A percentile compares a stretch with the other conserved stretches of the same genome.
Evolutionary conservation across 2,888 invertebrate species (phyloP).

Genomic region (Eubasilissa splendida): DNA sequence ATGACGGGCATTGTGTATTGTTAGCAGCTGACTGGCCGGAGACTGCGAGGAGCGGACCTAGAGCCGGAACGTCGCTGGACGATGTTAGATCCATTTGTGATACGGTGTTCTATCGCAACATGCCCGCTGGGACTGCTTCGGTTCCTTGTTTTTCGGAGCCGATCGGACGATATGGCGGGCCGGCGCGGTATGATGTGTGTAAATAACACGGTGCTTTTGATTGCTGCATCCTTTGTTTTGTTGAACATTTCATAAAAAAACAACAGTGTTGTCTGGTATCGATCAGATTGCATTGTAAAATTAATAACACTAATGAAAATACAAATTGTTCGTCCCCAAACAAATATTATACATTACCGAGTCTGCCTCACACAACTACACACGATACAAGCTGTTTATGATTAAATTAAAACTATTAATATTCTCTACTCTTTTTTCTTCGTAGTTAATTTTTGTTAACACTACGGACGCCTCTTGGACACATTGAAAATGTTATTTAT

Average conservation of each 20-base stretch:
- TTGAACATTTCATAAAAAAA: slow-evolving; percentile 10
- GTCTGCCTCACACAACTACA: too few relatives aligned
- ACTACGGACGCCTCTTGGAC: too few relatives aligned
- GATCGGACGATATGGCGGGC: not conserved
- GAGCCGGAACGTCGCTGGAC: not conserved
- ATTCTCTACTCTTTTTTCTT: too few relatives aligned
- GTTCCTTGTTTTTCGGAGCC: slow-evolving; percentile 25
- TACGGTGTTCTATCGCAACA: slow-evolving; percentile 28
- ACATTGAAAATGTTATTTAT: too few relatives aligned
- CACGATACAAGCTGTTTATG: too few relatives aligned
- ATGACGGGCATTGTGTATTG: slow-evolving; percentile 32
- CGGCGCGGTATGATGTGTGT: slow-evolving; percentile 28
- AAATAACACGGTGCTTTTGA: slow-evolving; percentile 25
- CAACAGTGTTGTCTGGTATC: slow-evolving; percentile 4
- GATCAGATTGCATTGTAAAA: slow-evolving; percentile 29
- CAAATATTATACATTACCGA: too few relatives aligned
- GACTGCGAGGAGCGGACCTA: not conserved
- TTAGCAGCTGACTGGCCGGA: not conserved
- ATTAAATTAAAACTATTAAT: too few relatives aligned
- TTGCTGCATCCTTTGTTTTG: slow-evolving; percentile 35
- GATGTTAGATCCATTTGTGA: slow-evolving; percentile 40
- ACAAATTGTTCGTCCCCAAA: not conserved
- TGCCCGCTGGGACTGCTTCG: slow-evolving; percentile 40
- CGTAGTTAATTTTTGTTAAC: too few relatives aligned
- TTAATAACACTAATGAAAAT: slow-evolving; percentile 35